Conservation (phyloP, 2,888 invertebrate genomes). For the Troilus luridus region DNA sequence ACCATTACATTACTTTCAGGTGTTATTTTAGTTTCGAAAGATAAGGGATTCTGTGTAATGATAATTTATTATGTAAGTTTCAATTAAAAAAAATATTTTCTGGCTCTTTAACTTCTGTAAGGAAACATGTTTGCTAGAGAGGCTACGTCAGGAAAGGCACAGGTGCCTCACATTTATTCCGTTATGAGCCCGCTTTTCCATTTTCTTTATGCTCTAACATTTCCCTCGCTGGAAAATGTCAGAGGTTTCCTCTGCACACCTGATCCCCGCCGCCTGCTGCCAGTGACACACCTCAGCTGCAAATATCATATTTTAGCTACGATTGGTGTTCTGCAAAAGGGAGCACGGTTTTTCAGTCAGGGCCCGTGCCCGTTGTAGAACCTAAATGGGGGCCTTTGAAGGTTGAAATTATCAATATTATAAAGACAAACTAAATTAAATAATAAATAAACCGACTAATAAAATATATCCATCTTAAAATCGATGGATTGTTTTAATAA, state of each 20-base stretch:
- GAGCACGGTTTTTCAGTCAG: neutral
- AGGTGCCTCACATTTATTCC: neutral
- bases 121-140: neutral
- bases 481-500: no score
- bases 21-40: no score
- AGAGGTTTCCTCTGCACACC: neutral
- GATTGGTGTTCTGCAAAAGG: neutral
- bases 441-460: no score
- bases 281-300: neutral
- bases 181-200: constrained; percentile 16
- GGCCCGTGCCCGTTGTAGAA: neutral
- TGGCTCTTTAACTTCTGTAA: neutral
- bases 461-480: no score
- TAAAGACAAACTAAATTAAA: neutral
- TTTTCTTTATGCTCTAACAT: constrained; percentile 13
- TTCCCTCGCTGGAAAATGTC: neutral
- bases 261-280: neutral
- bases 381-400: neutral
- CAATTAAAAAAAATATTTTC: neutral
- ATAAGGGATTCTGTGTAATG: neutral
- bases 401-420: neutral
- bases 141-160: neutral
- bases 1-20: no score
- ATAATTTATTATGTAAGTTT: neutral
- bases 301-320: constrained; percentile 4